Evolutionary conservation across 2,888 invertebrate genomes (phyloP), one percentile per base, ranked within the genome.

Genomic region (Xestia sexstrigata): DNA sequence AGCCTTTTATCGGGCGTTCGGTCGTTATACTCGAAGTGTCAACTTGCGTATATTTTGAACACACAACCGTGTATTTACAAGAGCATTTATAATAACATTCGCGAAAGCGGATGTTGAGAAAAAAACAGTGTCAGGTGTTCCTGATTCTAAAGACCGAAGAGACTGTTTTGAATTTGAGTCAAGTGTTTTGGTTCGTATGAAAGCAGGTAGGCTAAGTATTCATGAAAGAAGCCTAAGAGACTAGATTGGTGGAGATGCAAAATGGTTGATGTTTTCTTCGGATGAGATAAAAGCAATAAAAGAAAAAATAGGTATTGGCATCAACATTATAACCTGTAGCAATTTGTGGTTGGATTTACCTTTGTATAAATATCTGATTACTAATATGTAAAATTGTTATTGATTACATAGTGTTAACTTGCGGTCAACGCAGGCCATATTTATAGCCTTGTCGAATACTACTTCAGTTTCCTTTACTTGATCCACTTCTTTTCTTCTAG

Each of bases 1-100:
- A 77, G 70, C 71, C 70, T 86, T 86, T 87, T 88, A 90, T 91
- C 90, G 84, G 88, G 66, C 87, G 74, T 87, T 74, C 78, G 83
- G 76, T 75, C 76, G 85, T 89, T 90, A 83, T 87, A 86, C 90
- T 82, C 77, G 67, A 76, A 83, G 79, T 76, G 83, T 78, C 81
- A 76, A 78, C 78, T 69, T 78, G 80, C 79, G 81, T 79, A 86
- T 82, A 79, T 83, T 76, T 81, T 82, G 62, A 79, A 68, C 82
- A 82, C 55, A 83, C 82, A 77, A 69, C 68, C 72, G 67, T 70
- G 62, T 86, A 76, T 83, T 81, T 82, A 82, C 74, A 81, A 85
- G 65, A 80, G 74, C 65, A 77, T 84, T 81, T 83, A 87, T 78
- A 79, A 85, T 79, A 79, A 83, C 70, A 77, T 55, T 47, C 60